Evolutionary conservation across 2,888 invertebrate species (phyloP).

Genomic region (Cosmorhoe ocellata): DNA sequence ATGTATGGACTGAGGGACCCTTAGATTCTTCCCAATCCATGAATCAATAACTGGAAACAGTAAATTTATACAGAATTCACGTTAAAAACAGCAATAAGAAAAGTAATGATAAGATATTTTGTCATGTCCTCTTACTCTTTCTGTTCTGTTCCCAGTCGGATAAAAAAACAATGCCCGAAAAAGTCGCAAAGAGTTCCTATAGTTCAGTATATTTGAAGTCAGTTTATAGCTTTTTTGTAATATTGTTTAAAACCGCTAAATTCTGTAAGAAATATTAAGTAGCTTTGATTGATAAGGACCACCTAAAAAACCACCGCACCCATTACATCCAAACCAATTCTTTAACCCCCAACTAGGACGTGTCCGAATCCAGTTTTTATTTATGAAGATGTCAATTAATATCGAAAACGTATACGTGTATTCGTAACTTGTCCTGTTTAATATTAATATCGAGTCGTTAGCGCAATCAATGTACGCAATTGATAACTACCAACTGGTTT

Average conservation of each 20-base stretch:
- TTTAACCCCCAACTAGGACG: slow-evolving; percentile 8
- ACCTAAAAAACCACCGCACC: slow-evolving; percentile 7
- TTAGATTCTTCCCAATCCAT: slow-evolving; percentile 14
- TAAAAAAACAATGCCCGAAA: no score
- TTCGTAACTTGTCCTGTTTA: slow-evolving; percentile 27
- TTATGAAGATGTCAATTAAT: slow-evolving; percentile 33
- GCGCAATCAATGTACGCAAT: slow-evolving; percentile 25
- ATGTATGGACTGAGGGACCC: slow-evolving; percentile 14
- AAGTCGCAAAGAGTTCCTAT: no score
- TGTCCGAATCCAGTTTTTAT: slow-evolving; percentile 25
- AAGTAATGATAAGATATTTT: no score
- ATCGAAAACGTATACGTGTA: slow-evolving; percentile 25
- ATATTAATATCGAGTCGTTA: slow-evolving; percentile 32
- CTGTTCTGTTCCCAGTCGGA: no score
- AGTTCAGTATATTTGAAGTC: no score
- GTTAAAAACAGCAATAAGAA: no score
- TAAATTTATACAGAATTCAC: no score
- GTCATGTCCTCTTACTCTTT: no score
- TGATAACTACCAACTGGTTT: slow-evolving; percentile 17
- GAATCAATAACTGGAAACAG: no score
- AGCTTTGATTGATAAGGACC: slow-evolving; percentile 6
- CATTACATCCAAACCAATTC: slow-evolving; percentile 5
- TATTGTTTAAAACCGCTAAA: no score
- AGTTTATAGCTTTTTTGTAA: no score
- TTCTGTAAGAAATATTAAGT: neutral